Conservation (phyloP, 2,888 invertebrate genomes). For the Torymus tubicola region DNA sequence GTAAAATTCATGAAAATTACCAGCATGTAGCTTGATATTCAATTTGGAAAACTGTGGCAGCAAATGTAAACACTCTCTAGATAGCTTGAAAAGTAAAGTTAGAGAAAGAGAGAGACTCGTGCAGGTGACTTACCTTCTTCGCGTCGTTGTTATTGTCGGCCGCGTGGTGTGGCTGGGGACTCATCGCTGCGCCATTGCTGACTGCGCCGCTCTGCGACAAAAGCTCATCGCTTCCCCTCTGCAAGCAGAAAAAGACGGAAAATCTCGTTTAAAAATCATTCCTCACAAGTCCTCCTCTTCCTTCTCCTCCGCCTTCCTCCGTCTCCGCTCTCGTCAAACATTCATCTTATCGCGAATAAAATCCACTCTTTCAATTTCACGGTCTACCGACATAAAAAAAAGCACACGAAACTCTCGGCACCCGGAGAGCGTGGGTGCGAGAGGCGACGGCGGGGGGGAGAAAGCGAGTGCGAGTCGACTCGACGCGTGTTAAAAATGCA, state of each 20-base stretch:
- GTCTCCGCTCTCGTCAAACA: background rate
- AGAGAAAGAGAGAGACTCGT: too few relatives aligned
- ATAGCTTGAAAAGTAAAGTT: too few relatives aligned
- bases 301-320: too few relatives aligned
- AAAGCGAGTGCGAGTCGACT: background rate
- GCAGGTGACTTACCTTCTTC: conserved; percentile 87
- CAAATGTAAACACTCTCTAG: too few relatives aligned
- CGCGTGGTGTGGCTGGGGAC: conserved; percentile 85
- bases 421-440: background rate
- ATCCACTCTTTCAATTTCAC: conserved; percentile 44
- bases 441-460: background rate
- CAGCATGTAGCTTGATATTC: too few relatives aligned
- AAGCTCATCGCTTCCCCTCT: conserved; percentile 99
- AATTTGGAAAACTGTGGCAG: too few relatives aligned
- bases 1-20: too few relatives aligned
- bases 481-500: conserved; percentile 33
- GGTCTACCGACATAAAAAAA: conserved; percentile 13
- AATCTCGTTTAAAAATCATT: conserved; percentile 29
- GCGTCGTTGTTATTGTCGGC: conserved; percentile 97
- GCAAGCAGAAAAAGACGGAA: conserved; percentile 74
- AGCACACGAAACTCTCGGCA: too few relatives aligned
- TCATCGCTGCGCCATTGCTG: conserved; percentile 94
- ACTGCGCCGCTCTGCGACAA: conserved; percentile 94
- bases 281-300: too few relatives aligned
- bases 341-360: conserved; percentile 29